Evolutionary conservation across 2,113 vertebrate species (phyloP), one percentile per base, ranked within the genome.

Genomic region (Zosterops borbonicus): DNA sequence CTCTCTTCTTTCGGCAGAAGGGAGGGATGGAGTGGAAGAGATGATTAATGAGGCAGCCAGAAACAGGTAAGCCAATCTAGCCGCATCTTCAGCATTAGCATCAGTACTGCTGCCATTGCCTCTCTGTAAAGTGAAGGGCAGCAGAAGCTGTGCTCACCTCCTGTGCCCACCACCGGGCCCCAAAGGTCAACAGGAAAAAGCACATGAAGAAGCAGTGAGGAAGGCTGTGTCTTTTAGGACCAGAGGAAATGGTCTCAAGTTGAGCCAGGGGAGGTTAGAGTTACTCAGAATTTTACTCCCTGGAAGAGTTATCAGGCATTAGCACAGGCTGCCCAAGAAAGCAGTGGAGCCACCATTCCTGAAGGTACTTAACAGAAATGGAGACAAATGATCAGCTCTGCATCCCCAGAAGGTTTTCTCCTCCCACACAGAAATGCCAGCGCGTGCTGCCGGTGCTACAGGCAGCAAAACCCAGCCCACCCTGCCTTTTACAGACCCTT

Each of bases 381-480:
- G 17, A 47, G 3, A 44, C 16, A 59, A 37, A 75, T 12, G 3
- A 15, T 23, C 37, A 59, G 19, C 29, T 83, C 65, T 37, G 27
- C 6, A n/a, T 31, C 28, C 29, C 29, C 44, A 12, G 12, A 63
- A 63, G 22, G 6, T 37, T 74, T 58, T 69, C 20, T 53, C 31
- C 37, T 53, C 16, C 49, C 0, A 0, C 37, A 68, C 22, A 47
- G 23, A 74, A 74, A 52, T 29, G 24, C 21, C 53, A 63, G 7
- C 5, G 2, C 4, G 8, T 59, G 56, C 49, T 47, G 25, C 27
- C 18, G 4, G 24, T 22, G n/a, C 15, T 63, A 59, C 2, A 23
- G 39, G 5, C 23, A 76, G 67, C 1, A 12, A n/a, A 65, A 74
- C 37, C 39, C n/a, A 6, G 0, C 1, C 6, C 9, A 39, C 17